Evolutionary conservation across 2,797 vertebrate species (phyloP).

Genomic region (Orestias chungarensis): DNA sequence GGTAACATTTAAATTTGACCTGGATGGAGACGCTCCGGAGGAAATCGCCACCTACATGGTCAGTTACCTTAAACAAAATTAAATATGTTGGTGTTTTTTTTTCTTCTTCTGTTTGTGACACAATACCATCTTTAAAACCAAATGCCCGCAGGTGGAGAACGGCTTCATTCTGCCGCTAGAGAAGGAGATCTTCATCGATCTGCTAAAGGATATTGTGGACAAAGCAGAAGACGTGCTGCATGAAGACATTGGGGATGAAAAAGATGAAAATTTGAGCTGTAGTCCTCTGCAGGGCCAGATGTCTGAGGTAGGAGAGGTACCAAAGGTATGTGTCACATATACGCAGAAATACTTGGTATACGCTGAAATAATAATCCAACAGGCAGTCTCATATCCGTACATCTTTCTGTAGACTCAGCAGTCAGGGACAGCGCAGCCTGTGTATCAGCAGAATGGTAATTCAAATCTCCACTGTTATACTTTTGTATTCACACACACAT

Average conservation of each 20-base stretch:
- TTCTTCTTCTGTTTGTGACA: background rate
- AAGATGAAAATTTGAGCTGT: constrained; percentile 81
- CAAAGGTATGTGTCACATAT: background rate
- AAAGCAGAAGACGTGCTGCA: constrained; percentile 98
- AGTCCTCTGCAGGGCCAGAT: constrained; percentile 83
- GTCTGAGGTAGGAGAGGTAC: constrained; percentile 75
- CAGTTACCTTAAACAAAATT: constrained; percentile 8
- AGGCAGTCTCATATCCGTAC: constrained; percentile 26
- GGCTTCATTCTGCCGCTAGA: constrained; percentile 93
- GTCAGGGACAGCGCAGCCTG: constrained; percentile 81
- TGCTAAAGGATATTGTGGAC: constrained; percentile 98
- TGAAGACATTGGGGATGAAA: constrained; percentile 91
- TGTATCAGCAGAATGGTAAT: constrained; percentile 97
- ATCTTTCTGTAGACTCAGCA: constrained; percentile 69
- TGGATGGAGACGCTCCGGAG: constrained; percentile 95
- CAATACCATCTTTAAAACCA: constrained; percentile 13
- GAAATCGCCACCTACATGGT: constrained; percentile 99
- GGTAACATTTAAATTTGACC: constrained; percentile 99
- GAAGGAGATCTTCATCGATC: constrained; percentile 97
- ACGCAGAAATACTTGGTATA: background rate
- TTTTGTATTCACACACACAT: constrained; percentile 4
- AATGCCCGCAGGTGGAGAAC: constrained; percentile 88
- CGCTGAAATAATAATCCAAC: background rate
- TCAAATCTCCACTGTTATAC: background rate
- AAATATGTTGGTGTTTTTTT: background rate